Evolutionary conservation across 1,140 invertebrate genomes (phyloP), one percentile per base, ranked within the genome.

Genomic region (Heliothis subflexa): DNA sequence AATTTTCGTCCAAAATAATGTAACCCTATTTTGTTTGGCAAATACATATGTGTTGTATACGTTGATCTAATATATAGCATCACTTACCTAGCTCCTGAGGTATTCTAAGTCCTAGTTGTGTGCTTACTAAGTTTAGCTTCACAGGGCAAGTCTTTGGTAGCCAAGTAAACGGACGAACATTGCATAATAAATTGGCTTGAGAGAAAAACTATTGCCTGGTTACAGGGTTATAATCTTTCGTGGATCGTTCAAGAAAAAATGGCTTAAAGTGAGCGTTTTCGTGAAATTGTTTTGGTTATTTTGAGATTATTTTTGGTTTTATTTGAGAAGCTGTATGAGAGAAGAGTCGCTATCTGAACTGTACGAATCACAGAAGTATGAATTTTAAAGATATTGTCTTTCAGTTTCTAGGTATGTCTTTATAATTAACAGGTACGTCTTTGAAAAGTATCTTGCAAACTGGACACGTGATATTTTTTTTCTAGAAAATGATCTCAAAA

Each of bases 151-250:
- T n/a, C 28, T 25, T 62, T 7, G 59, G 14, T 66, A 49, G 49
- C 62, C 59, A 45, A 62, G 45, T 49, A 66, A 66, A 66, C 45
- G 16, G 62, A 66, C 62, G 2, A 66, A 66, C 40, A 49, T 66
- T 66, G 62, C 62, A 66, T 66, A 66, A 49, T 66, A 66, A 66
- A 66, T 66, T 66, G 40, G 62, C 45, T 16, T 49, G 62, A 47
- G 18, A 16, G 62, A 66, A 66, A 49, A 66, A 21, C 62, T 18
- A 47, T 9, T 4, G 45, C 45, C n/a, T 47, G 18, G 33, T 66
- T 49, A 66, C 10, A 49, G 11, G 18, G 62, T 45, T 62, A 47
- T 66, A 66, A 49, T 66, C 16, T 66, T 66, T 66, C 5, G 40
- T 66, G 45, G 21, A 66, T 66, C 2, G 59, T 55, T 21, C 11